phyloP scores from a whole-genome alignment of 2,113 vertebrate species.

The Bubo blakistoni region DNA sequence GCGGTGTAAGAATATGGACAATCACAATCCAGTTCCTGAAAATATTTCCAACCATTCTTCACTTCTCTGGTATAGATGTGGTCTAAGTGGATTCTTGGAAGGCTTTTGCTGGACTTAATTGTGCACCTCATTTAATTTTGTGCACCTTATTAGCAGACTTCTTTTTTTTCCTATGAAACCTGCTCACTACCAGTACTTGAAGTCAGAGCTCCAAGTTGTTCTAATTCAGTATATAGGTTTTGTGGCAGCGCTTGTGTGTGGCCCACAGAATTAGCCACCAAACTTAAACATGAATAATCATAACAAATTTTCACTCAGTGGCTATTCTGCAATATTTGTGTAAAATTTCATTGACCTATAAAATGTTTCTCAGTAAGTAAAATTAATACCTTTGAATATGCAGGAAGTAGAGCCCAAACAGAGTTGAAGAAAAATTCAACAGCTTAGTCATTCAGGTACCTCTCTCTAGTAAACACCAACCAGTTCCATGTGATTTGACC shows the following conservation, averaged over 20 bases:
- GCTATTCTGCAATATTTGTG: slow-evolving; percentile 38
- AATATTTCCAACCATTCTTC: background rate
- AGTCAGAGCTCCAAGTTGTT: background rate
- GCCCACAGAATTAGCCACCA: slow-evolving; percentile 21
- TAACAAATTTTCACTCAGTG: slow-evolving; percentile 24
- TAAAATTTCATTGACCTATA: slow-evolving; percentile 47
- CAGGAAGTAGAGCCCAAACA: slow-evolving; percentile 14
- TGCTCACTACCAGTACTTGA: background rate
- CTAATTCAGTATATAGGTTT: background rate
- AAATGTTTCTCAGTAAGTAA: slow-evolving; percentile 16
- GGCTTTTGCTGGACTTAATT: background rate
- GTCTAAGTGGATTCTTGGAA: background rate
- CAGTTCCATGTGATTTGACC: background rate
- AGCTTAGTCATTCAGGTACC: background rate
- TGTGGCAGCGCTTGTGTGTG: slow-evolving; percentile 28
- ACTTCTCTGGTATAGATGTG: background rate
- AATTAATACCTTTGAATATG: slow-evolving; percentile 12
- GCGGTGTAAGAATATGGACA: background rate
- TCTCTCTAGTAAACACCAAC: background rate
- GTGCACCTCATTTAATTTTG: background rate
- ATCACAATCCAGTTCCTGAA: background rate
- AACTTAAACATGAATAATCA: slow-evolving; percentile 20
- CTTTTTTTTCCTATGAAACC: background rate
- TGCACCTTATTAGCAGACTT: background rate
- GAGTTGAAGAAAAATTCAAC: background rate